Percentiles rank a stretch among this genome's conserved stretches.
Conservation (phyloP, 2,888 invertebrate species). For the Reticulitermes lucifugus region DNA sequence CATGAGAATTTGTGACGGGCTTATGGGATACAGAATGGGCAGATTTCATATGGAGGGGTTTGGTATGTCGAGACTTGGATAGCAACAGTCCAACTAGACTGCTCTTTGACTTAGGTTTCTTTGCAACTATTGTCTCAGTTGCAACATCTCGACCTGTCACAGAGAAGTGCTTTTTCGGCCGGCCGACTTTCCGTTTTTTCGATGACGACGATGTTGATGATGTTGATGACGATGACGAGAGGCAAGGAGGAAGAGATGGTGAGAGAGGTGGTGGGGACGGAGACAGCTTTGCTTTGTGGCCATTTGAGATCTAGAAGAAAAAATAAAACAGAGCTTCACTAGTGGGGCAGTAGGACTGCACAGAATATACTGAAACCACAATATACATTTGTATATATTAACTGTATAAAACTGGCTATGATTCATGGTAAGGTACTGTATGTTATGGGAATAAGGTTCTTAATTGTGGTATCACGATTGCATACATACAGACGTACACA, state of each 20-base stretch:
- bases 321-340: neutral
- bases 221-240: slow-evolving; percentile 58
- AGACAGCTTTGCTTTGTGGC: slow-evolving; percentile 28
- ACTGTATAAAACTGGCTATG: no score
- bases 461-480: no score
- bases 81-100: slow-evolving; percentile 75
- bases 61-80: slow-evolving; percentile 44
- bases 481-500: no score
- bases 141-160: slow-evolving; percentile 68
- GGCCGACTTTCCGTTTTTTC: slow-evolving; percentile 85
- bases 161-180: slow-evolving; percentile 79
- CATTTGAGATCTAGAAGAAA: slow-evolving; percentile 21
- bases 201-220: slow-evolving; percentile 56
- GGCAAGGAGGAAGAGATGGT: slow-evolving; percentile 19
- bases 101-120: slow-evolving; percentile 71
- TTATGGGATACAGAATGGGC: neutral
- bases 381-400: no score
- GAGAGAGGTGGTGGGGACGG: slow-evolving; percentile 36
- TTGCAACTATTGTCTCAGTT: slow-evolving; percentile 85
- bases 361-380: no score
- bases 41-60: neutral
- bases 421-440: no score
- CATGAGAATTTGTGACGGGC: neutral
- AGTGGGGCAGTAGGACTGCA: no score
- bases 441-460: no score